A percentile compares a stretch with the other conserved stretches of the same genome.
Conservation (phyloP, 1,140 invertebrate species). For the Monochamus saltuarius region DNA sequence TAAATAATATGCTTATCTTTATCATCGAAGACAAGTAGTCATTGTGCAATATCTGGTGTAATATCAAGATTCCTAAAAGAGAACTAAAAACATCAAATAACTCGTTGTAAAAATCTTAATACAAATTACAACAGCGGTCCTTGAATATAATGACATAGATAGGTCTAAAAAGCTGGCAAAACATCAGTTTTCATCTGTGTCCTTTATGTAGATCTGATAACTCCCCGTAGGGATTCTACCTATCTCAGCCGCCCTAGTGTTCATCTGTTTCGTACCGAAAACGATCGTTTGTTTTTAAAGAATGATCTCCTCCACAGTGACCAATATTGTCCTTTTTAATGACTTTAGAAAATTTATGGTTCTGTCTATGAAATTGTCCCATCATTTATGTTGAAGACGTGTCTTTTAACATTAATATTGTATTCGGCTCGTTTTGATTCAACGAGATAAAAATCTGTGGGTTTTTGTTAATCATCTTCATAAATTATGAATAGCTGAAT, state of each 20-base stretch:
- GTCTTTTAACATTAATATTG: slow-evolving; percentile 32
- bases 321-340: slow-evolving; percentile 15
- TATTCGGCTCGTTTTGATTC: slow-evolving; percentile 27
- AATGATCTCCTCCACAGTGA: neutral
- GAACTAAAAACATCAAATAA: too few relatives aligned
- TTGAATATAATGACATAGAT: slow-evolving; percentile 2
- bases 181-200: slow-evolving; percentile 41
- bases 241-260: neutral
- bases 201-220: slow-evolving; percentile 37
- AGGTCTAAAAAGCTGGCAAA: slow-evolving; percentile 39
- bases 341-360: slow-evolving; percentile 32
- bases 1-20: too few relatives aligned
- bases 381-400: slow-evolving; percentile 32
- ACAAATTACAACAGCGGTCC: too few relatives aligned
- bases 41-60: too few relatives aligned
- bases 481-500: slow-evolving; percentile 21
- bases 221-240: slow-evolving; percentile 22
- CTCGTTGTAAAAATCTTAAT: too few relatives aligned
- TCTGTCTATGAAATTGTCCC: slow-evolving; percentile 34
- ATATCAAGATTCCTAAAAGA: too few relatives aligned
- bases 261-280: neutral
- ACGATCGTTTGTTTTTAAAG: neutral
- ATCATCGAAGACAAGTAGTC: too few relatives aligned
- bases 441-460: slow-evolving; percentile 28
- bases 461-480: slow-evolving; percentile 26